A percentile compares a stretch with the other conserved stretches of the same genome.
Evolutionary conservation across 2,113 vertebrate species (phyloP).

Genomic region (Corythoichthys intestinalis): DNA sequence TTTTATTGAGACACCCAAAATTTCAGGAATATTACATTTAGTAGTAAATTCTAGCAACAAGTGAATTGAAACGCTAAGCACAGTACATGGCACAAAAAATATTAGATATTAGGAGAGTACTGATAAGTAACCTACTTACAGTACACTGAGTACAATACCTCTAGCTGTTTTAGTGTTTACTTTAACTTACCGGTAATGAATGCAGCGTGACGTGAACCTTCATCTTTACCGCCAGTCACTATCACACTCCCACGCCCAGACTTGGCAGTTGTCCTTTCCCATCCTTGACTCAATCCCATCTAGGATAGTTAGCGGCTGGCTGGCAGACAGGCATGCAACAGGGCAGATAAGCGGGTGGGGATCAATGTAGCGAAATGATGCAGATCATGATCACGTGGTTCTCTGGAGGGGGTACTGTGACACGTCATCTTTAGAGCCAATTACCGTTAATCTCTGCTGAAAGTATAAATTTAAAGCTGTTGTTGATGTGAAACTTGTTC

Average conservation of each 20-base stretch:
- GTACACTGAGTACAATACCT: background rate
- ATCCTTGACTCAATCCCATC: conserved; percentile 10
- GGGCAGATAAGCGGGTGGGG: conserved; percentile 9
- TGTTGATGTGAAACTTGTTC: background rate
- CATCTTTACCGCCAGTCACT: background rate
- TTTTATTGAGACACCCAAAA: too few species aligned
- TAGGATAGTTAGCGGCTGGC: conserved; percentile 7
- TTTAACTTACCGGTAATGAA: background rate
- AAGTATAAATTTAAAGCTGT: background rate
- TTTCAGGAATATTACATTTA: too few species aligned
- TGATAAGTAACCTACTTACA: background rate
- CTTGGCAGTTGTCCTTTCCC: conserved; percentile 25
- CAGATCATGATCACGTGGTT: conserved; percentile 3
- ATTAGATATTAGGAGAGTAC: background rate
- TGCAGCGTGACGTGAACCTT: background rate
- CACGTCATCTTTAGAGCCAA: background rate
- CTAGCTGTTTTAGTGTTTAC: background rate
- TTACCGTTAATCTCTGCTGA: background rate
- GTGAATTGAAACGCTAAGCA: too few species aligned
- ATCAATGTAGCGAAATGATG: conserved; percentile 5
- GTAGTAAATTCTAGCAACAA: too few species aligned
- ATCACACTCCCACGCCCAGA: conserved; percentile 10
- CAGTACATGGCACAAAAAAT: too few species aligned
- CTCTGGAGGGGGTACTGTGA: background rate
- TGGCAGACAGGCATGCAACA: conserved; percentile 21